Evolutionary conservation across 2,113 vertebrate genomes (phyloP).

Genomic region (western clawed frog (Xenopus tropicalis)): UCB_Xtro_10.0 CM004443.2:114088501-114089000

Average conservation of each 20-base stretch:
- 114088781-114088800: conserved; percentile 76
- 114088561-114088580: conserved; percentile 74
- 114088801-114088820: conserved; percentile 79
- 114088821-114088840: conserved; percentile 83
- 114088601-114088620: conserved; percentile 81
- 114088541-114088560: conserved; percentile 59
- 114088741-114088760: no score
- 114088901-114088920: conserved; percentile 73
- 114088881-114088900: conserved; percentile 76
- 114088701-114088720: no score
- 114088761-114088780: no score
- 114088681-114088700: no score
- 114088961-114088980: no score
- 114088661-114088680: no score
- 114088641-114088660: no score
- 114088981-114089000: no score
- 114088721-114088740: no score
- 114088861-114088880: conserved; percentile 71
- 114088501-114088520: conserved; percentile 64
- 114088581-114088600: conserved; percentile 77
- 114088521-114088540: conserved; percentile 70
- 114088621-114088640: conserved; percentile 55
- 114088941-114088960: no score
- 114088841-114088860: conserved; percentile 75
- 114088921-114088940: background rate